Conservation (phyloP, 2,888 invertebrate genomes). For the Eueremaeus valkanovi region DNA sequence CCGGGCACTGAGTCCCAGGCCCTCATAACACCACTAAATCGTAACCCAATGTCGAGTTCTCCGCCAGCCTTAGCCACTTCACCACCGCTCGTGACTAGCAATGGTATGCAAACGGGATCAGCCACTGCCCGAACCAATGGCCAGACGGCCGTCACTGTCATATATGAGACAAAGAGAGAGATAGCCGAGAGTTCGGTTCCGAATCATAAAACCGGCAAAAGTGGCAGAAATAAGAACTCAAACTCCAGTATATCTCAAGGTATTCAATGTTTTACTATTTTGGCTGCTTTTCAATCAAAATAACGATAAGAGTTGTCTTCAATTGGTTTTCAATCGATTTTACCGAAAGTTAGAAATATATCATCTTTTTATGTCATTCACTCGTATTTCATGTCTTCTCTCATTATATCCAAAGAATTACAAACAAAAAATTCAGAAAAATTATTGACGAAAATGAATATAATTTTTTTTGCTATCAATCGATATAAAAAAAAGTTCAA, state of each 20-base stretch:
- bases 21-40: constrained; percentile 13
- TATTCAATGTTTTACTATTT: not conserved
- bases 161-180: constrained; percentile 38
- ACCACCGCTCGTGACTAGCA: constrained; percentile 19
- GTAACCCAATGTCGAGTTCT: constrained; percentile 1
- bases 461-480: too few relatives aligned
- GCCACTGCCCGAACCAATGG: constrained; percentile 11
- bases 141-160: not conserved
- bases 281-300: not conserved
- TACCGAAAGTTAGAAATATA: too few relatives aligned
- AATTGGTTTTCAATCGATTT: not conserved
- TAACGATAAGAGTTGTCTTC: not conserved
- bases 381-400: too few relatives aligned
- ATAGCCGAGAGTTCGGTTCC: constrained; percentile 56
- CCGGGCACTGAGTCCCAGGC: constrained; percentile 21
- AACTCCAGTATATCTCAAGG: constrained; percentile 6
- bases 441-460: too few relatives aligned
- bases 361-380: too few relatives aligned
- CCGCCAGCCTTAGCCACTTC: constrained; percentile 3
- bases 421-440: too few relatives aligned
- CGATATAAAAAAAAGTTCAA: too few relatives aligned
- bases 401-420: too few relatives aligned
- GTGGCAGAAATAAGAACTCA: constrained; percentile 10
- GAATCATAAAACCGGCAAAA: constrained; percentile 50
- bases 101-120: not conserved